phyloP scores from a whole-genome alignment of 2,797 vertebrate species.

The Benthosema pterotum region DNA sequence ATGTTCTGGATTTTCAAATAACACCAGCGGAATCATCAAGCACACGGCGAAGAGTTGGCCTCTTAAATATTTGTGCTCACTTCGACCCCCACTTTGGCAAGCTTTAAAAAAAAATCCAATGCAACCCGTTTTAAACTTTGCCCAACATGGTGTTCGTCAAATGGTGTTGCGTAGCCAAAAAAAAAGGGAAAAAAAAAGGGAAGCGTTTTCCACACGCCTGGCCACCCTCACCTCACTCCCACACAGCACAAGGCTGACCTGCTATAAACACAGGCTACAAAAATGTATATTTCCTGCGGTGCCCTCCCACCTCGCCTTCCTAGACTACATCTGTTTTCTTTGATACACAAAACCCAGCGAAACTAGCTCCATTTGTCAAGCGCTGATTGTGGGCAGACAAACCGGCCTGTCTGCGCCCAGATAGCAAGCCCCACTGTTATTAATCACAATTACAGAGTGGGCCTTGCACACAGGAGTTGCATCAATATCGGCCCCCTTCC shows the following conservation, averaged over 20 bases:
- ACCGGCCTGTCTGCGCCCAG: slow-evolving; percentile 93
- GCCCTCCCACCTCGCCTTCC: slow-evolving; percentile 86
- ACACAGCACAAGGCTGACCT: slow-evolving; percentile 56
- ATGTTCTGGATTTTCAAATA: slow-evolving; percentile 24
- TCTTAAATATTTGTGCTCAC: neutral
- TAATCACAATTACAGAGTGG: slow-evolving; percentile 99
- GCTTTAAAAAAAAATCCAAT: too few relatives aligned
- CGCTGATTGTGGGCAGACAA: slow-evolving; percentile 97
- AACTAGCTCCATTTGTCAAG: slow-evolving; percentile 97
- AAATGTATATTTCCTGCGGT: slow-evolving; percentile 86
- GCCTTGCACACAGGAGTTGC: slow-evolving; percentile 83
- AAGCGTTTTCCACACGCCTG: slow-evolving; percentile 21
- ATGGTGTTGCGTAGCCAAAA: slow-evolving; percentile 27
- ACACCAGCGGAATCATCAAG: slow-evolving; percentile 15
- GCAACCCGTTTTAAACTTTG: too few relatives aligned
- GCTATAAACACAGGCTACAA: slow-evolving; percentile 83
- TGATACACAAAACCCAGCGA: slow-evolving; percentile 92
- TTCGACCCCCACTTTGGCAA: neutral
- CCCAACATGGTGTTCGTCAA: slow-evolving; percentile 2
- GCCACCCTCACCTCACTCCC: slow-evolving; percentile 40
- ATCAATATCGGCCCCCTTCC: slow-evolving; percentile 81
- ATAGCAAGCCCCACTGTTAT: slow-evolving; percentile 93
- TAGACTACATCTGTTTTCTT: slow-evolving; percentile 98
- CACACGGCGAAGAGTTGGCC: neutral
- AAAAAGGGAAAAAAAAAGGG: neutral